Evolutionary conservation across 1,140 invertebrate species (phyloP).

Genomic region (Aphaenogaster rudis): DNA sequence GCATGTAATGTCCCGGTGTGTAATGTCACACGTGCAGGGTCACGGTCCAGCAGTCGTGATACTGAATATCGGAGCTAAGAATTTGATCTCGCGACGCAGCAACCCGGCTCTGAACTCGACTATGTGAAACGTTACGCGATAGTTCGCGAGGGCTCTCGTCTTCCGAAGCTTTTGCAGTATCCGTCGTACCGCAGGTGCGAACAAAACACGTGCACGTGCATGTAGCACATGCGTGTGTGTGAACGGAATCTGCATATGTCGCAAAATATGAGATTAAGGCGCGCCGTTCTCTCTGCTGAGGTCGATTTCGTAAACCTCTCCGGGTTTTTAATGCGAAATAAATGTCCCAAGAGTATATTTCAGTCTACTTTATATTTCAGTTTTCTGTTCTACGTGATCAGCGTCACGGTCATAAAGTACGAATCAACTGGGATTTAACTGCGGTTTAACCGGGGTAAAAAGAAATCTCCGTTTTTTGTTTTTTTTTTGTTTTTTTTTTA

Average conservation of each 20-base stretch:
- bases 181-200: background rate
- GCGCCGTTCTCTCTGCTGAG: constrained; percentile 6
- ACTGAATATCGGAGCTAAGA: constrained; percentile 26
- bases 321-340: constrained; percentile 13
- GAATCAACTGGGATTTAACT: background rate
- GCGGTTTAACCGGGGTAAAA: background rate
- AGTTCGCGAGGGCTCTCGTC: background rate
- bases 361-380: background rate
- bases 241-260: background rate
- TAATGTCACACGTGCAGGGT: constrained; percentile 48
- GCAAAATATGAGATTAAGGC: constrained; percentile 21
- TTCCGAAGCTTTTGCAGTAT: background rate
- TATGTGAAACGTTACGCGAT: constrained; percentile 26
- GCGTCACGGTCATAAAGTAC: constrained; percentile 21
- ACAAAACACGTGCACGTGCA: background rate
- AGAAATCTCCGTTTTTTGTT: background rate
- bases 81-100: constrained; percentile 18
- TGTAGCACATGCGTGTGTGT: background rate
- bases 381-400: background rate
- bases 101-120: background rate
- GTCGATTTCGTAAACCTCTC: constrained; percentile 32
- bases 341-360: constrained; percentile 18
- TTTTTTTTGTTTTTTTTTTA: background rate
- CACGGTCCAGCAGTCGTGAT: constrained; percentile 52
- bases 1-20: constrained; percentile 4